phyloP scores from a whole-genome alignment of 2,888 invertebrate genomes.

The Netelia virgata region DNA sequence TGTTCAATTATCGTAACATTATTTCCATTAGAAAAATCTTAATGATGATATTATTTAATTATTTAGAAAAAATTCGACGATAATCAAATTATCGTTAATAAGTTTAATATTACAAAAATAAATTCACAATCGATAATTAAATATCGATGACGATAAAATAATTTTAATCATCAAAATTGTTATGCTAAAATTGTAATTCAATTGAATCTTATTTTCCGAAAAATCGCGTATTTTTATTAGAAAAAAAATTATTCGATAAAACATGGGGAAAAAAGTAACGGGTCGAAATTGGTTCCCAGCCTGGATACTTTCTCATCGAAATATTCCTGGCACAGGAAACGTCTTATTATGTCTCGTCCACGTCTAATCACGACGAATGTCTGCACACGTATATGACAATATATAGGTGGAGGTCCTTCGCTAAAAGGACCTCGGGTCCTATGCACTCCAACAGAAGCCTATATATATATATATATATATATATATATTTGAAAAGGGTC shows the following conservation, averaged over 20 bases:
- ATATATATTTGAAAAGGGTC: constrained; percentile 52
- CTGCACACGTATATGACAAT: constrained; percentile 2
- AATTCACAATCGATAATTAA: too few species aligned
- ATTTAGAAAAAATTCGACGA: too few species aligned
- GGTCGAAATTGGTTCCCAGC: constrained; percentile 3
- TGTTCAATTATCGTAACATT: too few species aligned
- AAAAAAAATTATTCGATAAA: background rate
- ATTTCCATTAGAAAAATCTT: background rate
- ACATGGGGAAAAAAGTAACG: background rate
- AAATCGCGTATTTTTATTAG: too few species aligned
- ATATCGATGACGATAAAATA: too few species aligned
- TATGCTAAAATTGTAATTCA: too few species aligned
- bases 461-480: background rate
- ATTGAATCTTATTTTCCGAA: too few species aligned
- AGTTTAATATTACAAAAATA: too few species aligned
- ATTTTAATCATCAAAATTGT: too few species aligned
- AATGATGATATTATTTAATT: too few species aligned
- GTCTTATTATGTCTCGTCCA: constrained; percentile 13
- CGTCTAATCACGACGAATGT: constrained; percentile 28
- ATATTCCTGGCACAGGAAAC: background rate
- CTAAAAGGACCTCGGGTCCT: constrained; percentile 71
- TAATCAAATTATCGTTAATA: background rate
- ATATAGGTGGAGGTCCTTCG: constrained; percentile 47
- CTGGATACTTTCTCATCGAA: background rate
- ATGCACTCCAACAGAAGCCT: constrained; percentile 59